These are phyloP conservation scores for Drosophila setosimentum DNA, from an alignment of 2,888 invertebrate species.

Conservation along the genomic window DNA sequence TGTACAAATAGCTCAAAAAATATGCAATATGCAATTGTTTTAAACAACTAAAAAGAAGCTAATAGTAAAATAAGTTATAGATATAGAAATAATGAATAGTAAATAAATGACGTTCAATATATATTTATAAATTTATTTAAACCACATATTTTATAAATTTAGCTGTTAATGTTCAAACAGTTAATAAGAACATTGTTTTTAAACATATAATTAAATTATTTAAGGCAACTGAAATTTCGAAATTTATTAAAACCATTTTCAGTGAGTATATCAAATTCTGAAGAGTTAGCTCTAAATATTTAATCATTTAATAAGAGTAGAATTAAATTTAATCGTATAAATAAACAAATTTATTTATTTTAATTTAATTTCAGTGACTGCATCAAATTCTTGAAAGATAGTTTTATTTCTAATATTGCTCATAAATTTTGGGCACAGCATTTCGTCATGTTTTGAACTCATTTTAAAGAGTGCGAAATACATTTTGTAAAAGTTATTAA, in stretches of 20 bases:
- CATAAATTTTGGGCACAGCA: neutral
- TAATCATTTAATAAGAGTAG: neutral
- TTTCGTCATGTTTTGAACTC: neutral
- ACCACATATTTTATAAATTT: neutral
- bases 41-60: neutral
- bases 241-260: neutral
- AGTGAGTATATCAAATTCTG: neutral
- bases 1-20: no score
- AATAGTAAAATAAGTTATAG: neutral
- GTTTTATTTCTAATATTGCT: neutral
- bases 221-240: neutral
- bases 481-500: conserved; percentile 4
- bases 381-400: neutral
- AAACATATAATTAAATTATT: neutral
- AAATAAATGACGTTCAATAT: neutral
- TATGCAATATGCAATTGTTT: neutral
- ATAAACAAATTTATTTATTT: no score
- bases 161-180: neutral
- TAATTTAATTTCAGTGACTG: neutral
- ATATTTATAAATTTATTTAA: neutral
- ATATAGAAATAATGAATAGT: neutral
- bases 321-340: neutral
- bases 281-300: neutral
- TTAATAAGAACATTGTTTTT: neutral
- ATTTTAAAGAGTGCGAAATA: conserved; percentile 6